Conservation (phyloP, 2,113 vertebrate species). For the Periophthalmus modestus region DNA sequence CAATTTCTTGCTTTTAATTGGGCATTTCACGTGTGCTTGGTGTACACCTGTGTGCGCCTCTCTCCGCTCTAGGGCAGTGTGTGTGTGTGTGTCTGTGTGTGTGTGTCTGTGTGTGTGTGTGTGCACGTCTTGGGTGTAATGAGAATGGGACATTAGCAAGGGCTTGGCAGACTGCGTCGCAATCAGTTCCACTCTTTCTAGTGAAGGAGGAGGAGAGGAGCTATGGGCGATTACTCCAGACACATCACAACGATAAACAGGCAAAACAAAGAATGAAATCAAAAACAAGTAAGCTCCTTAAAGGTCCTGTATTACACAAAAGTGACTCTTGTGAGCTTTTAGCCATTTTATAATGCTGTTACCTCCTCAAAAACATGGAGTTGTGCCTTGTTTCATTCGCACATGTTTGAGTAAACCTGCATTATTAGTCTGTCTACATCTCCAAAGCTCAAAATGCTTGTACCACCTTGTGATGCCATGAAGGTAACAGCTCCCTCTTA, state of each 20-base stretch:
- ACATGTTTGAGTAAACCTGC: too few relatives aligned
- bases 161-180: constrained; percentile 87
- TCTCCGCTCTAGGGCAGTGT: constrained; percentile 38
- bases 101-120: constrained; percentile 15
- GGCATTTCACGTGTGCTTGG: constrained; percentile 88
- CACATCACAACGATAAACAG: constrained; percentile 46
- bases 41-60: constrained; percentile 88
- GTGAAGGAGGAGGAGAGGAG: constrained; percentile 49
- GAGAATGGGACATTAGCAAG: constrained; percentile 88
- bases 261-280: constrained; percentile 35
- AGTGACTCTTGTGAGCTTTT: too few relatives aligned
- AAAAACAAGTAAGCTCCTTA: not conserved
- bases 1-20: constrained; percentile 93
- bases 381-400: too few relatives aligned
- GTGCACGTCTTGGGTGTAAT: constrained; percentile 75
- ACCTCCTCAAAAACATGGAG: too few relatives aligned
- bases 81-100: constrained; percentile 17
- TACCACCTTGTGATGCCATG: too few relatives aligned
- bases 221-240: constrained; percentile 40
- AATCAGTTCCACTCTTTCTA: constrained; percentile 77
- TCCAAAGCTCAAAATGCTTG: too few relatives aligned
- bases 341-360: too few relatives aligned
- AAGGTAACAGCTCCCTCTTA: too few relatives aligned
- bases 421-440: too few relatives aligned
- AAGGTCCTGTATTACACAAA: not conserved